Conservation (phyloP, 2,113 vertebrate genomes). For the Trochalopteron elliotii region DNA sequence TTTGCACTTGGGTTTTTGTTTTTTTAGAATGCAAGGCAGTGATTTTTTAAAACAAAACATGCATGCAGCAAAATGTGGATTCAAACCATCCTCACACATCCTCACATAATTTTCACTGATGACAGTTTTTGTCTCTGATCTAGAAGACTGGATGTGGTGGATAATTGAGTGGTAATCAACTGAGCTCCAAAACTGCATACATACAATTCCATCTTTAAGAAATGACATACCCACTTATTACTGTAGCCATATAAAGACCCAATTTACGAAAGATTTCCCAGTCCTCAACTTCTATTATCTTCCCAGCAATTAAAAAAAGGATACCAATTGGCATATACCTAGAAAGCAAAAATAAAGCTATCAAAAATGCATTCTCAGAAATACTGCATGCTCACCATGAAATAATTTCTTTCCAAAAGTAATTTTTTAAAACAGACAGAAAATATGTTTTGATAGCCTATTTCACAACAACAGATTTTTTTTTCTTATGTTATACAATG, state of each 20-base stretch:
- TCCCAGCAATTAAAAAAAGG: constrained; percentile 94
- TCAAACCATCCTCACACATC: not conserved
- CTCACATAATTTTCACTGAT: not conserved
- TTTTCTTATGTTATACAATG: not conserved
- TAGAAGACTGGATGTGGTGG: not conserved
- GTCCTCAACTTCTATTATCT: constrained; percentile 96
- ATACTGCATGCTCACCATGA: not conserved
- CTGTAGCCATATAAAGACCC: constrained; percentile 97
- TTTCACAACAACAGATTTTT: not conserved
- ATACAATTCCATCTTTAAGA: not conserved
- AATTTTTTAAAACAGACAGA: not conserved
- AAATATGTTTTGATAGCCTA: not conserved
- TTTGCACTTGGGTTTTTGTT: not conserved
- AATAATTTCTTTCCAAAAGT: not conserved
- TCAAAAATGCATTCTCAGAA: not conserved
- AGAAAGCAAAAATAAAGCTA: constrained; percentile 56
- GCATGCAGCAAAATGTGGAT: not conserved
- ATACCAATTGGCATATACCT: constrained; percentile 98
- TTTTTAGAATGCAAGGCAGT: not conserved
- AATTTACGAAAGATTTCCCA: constrained; percentile 98
- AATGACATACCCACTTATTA: constrained; percentile 90
- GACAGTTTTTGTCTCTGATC: not conserved
- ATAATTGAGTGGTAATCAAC: not conserved
- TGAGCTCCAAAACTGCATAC: not conserved
- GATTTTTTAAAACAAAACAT: not conserved